These are phyloP conservation scores for Aporrectodea caliginosa DNA, from an alignment of 1,140 invertebrate genomes.

Conservation along the genomic window DNA sequence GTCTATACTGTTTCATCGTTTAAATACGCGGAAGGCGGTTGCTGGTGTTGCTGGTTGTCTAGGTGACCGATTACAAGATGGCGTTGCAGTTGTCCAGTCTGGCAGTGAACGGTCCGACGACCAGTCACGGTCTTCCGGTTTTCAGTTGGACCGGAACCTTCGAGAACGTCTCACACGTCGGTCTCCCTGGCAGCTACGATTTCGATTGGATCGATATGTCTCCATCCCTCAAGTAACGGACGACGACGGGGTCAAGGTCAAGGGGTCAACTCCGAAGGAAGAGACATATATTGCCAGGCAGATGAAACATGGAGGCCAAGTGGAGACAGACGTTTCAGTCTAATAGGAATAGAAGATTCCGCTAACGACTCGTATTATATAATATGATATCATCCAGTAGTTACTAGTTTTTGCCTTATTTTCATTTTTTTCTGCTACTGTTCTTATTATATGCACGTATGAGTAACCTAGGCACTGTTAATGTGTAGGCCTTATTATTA, in stretches of 20 bases:
- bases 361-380: not conserved
- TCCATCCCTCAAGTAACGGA: constrained; percentile 27
- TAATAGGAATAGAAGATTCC: no score
- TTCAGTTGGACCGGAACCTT: constrained; percentile 44
- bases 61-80: constrained; percentile 50
- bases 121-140: constrained; percentile 39
- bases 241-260: no score
- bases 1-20: not conserved
- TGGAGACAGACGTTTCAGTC: no score
- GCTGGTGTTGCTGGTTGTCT: not conserved
- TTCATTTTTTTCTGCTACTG: no score
- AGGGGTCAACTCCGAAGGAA: no score
- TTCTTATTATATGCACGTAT: no score
- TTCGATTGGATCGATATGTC: constrained; percentile 45
- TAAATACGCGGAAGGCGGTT: not conserved
- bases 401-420: no score
- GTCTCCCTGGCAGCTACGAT: constrained; percentile 46
- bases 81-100: constrained; percentile 42
- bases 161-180: constrained; percentile 42
- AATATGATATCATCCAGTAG: not conserved
- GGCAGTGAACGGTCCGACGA: constrained; percentile 50
- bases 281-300: no score
- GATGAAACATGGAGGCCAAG: no score
- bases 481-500: no score
- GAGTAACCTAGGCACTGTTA: no score